Percentiles rank a stretch among this genome's conserved stretches.
These are phyloP conservation scores for Cosmia trapezina DNA, from an alignment of 2,888 invertebrate species.

Conservation along the genomic window DNA sequence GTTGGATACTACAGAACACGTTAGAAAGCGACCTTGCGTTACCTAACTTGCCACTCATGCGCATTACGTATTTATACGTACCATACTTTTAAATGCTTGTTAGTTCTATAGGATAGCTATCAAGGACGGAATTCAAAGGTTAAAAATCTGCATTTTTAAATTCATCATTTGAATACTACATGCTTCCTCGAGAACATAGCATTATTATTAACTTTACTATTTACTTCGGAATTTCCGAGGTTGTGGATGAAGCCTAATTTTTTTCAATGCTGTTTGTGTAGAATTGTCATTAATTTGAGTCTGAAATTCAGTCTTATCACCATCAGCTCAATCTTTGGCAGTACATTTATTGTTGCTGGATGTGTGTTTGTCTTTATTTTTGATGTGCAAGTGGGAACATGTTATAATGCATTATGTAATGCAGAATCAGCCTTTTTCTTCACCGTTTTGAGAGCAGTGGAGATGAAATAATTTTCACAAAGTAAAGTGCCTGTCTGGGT, in stretches of 20 bases:
- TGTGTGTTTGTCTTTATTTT: neutral
- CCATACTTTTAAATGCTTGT: slow-evolving; percentile 25
- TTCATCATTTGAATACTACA: slow-evolving; percentile 7
- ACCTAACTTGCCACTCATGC: slow-evolving; percentile 67
- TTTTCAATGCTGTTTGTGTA: neutral
- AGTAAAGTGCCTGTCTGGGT: too few relatives aligned
- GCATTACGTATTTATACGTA: slow-evolving; percentile 40
- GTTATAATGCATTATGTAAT: too few relatives aligned
- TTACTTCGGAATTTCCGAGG: slow-evolving; percentile 7
- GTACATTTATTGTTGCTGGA: neutral
- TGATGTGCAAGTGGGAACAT: too few relatives aligned
- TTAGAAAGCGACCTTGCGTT: slow-evolving; percentile 80
- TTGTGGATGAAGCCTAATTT: neutral
- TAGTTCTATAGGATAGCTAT: slow-evolving; percentile 26
- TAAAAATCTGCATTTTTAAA: neutral
- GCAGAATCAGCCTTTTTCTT: too few relatives aligned
- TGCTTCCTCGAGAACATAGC: neutral
- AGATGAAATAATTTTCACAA: too few relatives aligned
- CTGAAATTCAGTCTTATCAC: neutral
- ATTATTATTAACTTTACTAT: neutral
- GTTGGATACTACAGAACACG: slow-evolving; percentile 61
- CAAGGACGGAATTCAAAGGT: slow-evolving; percentile 30
- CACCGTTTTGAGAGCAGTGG: too few relatives aligned
- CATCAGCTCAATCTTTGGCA: neutral
- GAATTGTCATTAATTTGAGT: neutral